Base-by-base conservation (phyloP, 2,888 invertebrate species). In the Ypsolopha scabrella region DNA sequence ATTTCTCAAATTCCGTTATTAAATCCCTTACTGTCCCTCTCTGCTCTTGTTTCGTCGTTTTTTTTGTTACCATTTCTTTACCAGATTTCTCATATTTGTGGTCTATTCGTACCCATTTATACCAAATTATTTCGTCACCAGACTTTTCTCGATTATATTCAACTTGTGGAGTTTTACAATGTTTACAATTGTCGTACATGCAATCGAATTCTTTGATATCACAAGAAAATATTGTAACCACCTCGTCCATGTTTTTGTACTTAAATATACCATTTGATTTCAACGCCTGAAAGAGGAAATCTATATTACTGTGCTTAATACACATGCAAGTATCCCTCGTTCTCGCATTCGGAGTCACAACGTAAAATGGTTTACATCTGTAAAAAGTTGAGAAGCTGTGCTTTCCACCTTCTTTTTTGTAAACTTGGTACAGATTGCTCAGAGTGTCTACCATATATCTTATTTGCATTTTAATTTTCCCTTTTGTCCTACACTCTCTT, bases 361-460 rank as follows among this genome's bases (percentile, higher is more conserved):
- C 52, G 51, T 44, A 58, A 52, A 58, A 59, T 8, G 56, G 58
- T 50, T 59, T 58, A 24, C 55, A 50, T 24, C 51, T 56, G 35
- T 48, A 56, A 49, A 60, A 59, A 14, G 57, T 58, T 0, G 57
- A 50, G 39, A 58, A 56, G 7, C 53, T 51, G 14, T 52, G 51
- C 34, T 48, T 52, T 6, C 59, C 60, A 33, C 57, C 58, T 46
- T 56, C 58, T 9, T 14, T 37, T 53, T 45, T 57, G 52, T 59
- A 60, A 41, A 51, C 57, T 43, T 54, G 39, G 44, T 45, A 56
- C 6, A 53, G 38, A 53, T 58, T 54, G 2, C 24, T 7, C 7
- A 58, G 34, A 6, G 54, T 56, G 14, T 57, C 56, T 0, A 48
- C n/a, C 35, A 57, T 24, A 44, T 56, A 58, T 14, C 56, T 50